Percentiles rank a stretch among this genome's conserved stretches.
Evolutionary conservation across 2,113 vertebrate species (phyloP).

Genomic region (Elephantulus edwardii): DNA sequence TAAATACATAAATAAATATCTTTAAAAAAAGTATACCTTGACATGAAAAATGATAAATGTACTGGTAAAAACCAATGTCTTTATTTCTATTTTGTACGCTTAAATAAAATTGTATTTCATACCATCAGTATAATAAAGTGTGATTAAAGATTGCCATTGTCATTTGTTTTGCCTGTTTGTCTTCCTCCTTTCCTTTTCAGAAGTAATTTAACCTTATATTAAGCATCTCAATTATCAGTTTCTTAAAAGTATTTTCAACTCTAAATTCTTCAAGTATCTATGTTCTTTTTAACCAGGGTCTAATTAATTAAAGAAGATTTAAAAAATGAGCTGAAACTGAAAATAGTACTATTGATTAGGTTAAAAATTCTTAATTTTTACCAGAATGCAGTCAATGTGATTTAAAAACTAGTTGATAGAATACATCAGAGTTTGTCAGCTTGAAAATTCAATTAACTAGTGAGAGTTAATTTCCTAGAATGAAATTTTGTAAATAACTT

Average conservation of each 20-base stretch:
- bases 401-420: conserved; percentile 54
- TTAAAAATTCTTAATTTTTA: conserved; percentile 52
- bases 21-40: too few species aligned
- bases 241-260: not conserved
- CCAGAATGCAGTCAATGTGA: conserved; percentile 17
- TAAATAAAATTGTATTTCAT: not conserved
- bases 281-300: not conserved
- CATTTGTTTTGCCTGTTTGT: not conserved
- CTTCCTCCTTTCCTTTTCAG: not conserved
- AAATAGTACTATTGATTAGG: conserved; percentile 12
- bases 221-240: not conserved
- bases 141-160: not conserved
- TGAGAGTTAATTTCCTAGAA: conserved; percentile 65
- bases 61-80: not conserved
- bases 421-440: conserved; percentile 64
- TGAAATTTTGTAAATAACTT: conserved; percentile 61
- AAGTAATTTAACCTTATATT: conserved; percentile 18
- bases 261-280: conserved; percentile 33
- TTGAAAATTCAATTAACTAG: conserved; percentile 71
- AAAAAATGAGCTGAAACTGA: not conserved
- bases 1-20: too few species aligned
- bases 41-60: not conserved
- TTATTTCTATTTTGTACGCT: not conserved
- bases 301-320: conserved; percentile 58
- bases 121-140: not conserved